Evolutionary conservation across 2,113 vertebrate genomes (phyloP), one percentile per base, ranked within the genome.

Genomic region (Donacobius atricapilla): DNA sequence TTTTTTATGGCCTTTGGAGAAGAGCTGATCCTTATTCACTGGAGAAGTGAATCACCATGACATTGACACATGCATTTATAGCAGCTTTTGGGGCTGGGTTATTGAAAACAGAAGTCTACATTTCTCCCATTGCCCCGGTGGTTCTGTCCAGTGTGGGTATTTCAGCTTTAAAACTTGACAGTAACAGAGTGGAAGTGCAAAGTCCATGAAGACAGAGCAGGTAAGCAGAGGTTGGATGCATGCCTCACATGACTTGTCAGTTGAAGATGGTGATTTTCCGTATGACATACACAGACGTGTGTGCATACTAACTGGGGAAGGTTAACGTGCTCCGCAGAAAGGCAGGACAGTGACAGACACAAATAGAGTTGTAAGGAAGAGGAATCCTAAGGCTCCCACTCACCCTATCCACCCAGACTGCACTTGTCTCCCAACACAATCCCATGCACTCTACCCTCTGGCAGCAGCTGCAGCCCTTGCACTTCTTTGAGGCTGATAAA

Each of bases 391-490:
- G 28, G 53, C 94, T 96, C 76, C 76, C 89, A 97, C 58, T 47
- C 88, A 79, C 64, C 69, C 68, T 33, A 81, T 95, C 90, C 85
- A 94, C 71, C 82, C 85, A 89, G 90, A 90, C 65, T 20, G 54
- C 93, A 97, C 92, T 97, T 97, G 97, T 97, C 64, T 97, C 50
- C 83, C 37, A 24, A n/a, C 15, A 8, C 93, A 96, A 93, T 94
- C 95, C 93, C 51, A 24, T 25, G 30, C 30, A 89, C 65, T 68
- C 84, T 72, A 39, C 63, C 58, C 65, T 94, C 56, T 1, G 16
- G 69, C 68, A 95, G 96, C 97, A 98, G 96, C 97, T 98, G 97
- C 63, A 24, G 40, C 57, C 64, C 54, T 30, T 28, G 5, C 2
- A 2, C 53, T 87, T n/a, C 33, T 60, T 65, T 13, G 44, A 75